Percentiles rank a stretch among this genome's conserved stretches.
Evolutionary conservation across 1,140 invertebrate genomes (phyloP).

Genomic region (Rhopalosiphum maidis): DNA sequence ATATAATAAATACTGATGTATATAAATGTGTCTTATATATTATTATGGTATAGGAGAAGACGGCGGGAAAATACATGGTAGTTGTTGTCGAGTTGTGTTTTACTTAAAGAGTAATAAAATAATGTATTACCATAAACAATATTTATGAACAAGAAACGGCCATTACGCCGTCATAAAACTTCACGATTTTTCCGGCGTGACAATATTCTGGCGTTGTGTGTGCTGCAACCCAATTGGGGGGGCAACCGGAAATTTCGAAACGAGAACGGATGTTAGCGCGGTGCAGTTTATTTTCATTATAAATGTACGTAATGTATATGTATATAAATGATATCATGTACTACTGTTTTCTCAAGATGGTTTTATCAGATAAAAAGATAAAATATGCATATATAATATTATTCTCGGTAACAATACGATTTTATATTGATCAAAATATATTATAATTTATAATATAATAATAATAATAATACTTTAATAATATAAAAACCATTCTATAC

Average conservation of each 20-base stretch:
- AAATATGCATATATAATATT: background rate
- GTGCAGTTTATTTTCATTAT: constrained; percentile 30
- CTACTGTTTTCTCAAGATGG: constrained; percentile 24
- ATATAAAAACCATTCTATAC: background rate
- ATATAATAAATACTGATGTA: background rate
- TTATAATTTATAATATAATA: background rate
- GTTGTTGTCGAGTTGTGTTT: constrained; percentile 30
- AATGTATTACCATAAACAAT: constrained; percentile 52
- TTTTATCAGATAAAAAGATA: constrained; percentile 41
- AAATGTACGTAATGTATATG: constrained; percentile 9
- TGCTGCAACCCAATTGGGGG: background rate
- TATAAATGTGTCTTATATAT: background rate
- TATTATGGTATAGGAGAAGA: background rate
- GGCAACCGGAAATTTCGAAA: constrained; percentile 36
- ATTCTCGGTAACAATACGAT: background rate
- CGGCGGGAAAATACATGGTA: background rate
- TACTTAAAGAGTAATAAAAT: constrained; percentile 33
- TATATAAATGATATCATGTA: background rate
- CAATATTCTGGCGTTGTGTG: constrained; percentile 43
- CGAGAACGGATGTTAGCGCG: constrained; percentile 19
- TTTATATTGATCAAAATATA: background rate
- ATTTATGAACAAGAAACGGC: constrained; percentile 52
- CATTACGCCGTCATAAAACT: constrained; percentile 45
- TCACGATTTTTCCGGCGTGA: constrained; percentile 29
- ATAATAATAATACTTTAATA: background rate